Evolutionary conservation across 2,113 vertebrate species (phyloP).

Genomic region (Nycticorax nycticorax): DNA sequence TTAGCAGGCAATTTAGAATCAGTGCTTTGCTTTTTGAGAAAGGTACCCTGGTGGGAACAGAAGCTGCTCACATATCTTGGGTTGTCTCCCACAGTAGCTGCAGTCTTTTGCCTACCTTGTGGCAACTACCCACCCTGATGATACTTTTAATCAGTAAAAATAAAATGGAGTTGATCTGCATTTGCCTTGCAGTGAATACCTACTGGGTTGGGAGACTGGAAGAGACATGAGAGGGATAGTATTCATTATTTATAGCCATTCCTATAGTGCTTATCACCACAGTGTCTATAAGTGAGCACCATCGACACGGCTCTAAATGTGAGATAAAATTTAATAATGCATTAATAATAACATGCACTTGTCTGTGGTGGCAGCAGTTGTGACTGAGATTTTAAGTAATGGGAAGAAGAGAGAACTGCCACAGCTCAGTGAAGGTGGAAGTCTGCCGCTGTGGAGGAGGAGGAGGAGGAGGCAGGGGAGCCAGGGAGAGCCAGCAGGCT

Average conservation of each 20-base stretch:
- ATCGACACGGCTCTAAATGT: slow-evolving; percentile 28
- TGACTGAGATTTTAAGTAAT: slow-evolving; percentile 12
- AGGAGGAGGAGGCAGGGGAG: neutral
- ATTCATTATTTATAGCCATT: slow-evolving; percentile 63
- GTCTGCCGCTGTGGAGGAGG: neutral
- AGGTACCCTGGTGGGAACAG: neutral
- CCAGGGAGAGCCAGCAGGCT: neutral
- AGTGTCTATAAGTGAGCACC: slow-evolving; percentile 16
- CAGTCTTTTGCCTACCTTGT: neutral
- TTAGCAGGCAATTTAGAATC: neutral
- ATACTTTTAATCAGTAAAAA: slow-evolving; percentile 29
- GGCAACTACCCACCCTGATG: neutral
- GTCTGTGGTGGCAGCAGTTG: slow-evolving; percentile 14
- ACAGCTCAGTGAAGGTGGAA: neutral
- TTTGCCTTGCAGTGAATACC: slow-evolving; percentile 31
- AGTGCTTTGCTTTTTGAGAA: neutral
- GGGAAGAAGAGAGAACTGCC: neutral
- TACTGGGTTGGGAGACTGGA: neutral
- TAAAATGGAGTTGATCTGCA: slow-evolving; percentile 7
- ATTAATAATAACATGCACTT: slow-evolving; percentile 49
- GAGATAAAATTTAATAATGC: slow-evolving; percentile 65
- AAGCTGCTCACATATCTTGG: slow-evolving; percentile 4
- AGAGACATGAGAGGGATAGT: neutral
- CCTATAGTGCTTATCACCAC: slow-evolving; percentile 31
- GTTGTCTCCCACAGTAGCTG: neutral